Base-by-base conservation (phyloP, 2,888 invertebrate species). In the Oxytorus armatus region DNA sequence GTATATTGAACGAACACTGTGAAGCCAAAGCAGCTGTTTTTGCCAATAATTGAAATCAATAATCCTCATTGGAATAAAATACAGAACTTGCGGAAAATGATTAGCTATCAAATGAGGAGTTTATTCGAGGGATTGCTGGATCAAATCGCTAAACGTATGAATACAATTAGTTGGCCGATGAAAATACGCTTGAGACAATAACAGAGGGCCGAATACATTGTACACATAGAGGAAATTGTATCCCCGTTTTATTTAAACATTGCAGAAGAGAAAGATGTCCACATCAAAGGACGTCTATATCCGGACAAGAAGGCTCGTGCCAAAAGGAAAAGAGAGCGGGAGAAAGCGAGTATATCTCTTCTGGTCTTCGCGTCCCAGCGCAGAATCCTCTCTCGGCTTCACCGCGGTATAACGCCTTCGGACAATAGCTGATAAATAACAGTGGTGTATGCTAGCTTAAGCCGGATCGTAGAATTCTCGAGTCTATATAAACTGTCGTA, bases 391-490 rank as follows among this genome's bases (percentile, higher is more conserved):
- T 23, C 23, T 14, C 25, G 23, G 25, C n/a, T 42, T 57, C 57
- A 44, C 33, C 61, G 53, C 57, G 53, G 61, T 53, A 49, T 53
- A 75, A 77, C 73, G 33, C 55, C 75, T 63, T 72, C 69, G 79
- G 75, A 84, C 84, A 82, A 85, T 85, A 81, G 81, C 77, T 84
- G 84, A 85, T 85, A 83, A 84, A 85, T 82, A 82, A 80, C 66
- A 57, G 51, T 77, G 65, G 47, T 23, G 14, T 51, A 53, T 68
- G 39, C 72, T 53, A 39, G 78, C 66, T 79, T 77, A 49, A 88
- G 85, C 82, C 65, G 76, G 78, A 79, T 84, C 79, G 68, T 65
- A 69, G 44, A 75, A 75, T 84, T 73, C 79, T 74, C 74, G 51
- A 80, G 80, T 79, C 75, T 69, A 53, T 66, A 39, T 51, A 76